These are phyloP conservation scores for Tachystola acroxantha DNA, from an alignment of 2,888 invertebrate species.

Conservation along the genomic window DNA sequence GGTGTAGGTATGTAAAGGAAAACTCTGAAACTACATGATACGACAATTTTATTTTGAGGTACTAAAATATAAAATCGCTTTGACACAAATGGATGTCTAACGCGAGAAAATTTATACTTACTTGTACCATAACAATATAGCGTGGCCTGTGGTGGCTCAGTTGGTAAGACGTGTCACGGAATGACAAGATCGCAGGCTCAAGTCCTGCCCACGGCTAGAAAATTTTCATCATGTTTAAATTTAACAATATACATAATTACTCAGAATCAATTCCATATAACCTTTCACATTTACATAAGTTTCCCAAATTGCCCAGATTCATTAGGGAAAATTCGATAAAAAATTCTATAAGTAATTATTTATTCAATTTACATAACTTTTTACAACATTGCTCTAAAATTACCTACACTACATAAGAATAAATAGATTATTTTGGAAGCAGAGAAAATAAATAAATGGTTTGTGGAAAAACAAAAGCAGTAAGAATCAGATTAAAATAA, in stretches of 20 bases:
- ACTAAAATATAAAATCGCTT: slow-evolving; percentile 52
- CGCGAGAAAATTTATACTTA: slow-evolving; percentile 15
- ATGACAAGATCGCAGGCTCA: no score
- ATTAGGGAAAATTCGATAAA: slow-evolving; percentile 37
- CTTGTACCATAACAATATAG: background rate
- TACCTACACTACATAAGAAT: slow-evolving; percentile 18
- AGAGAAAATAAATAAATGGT: slow-evolving; percentile 15
- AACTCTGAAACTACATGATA: slow-evolving; percentile 21
- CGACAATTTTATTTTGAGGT: slow-evolving; percentile 50
- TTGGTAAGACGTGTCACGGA: no score
- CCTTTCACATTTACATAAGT: background rate
- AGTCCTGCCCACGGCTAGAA: no score
- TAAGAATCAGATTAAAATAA: slow-evolving; percentile 15
- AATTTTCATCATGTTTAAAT: no score
- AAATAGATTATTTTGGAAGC: slow-evolving; percentile 21
- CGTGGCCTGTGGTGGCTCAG: no score
- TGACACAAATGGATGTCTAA: slow-evolving; percentile 36
- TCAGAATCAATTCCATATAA: background rate
- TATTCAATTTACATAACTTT: slow-evolving; percentile 37
- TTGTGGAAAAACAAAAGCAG: slow-evolving; percentile 9
- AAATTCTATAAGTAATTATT: slow-evolving; percentile 13
- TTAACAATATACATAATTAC: no score
- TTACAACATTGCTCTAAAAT: slow-evolving; percentile 27
- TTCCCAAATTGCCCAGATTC: background rate
- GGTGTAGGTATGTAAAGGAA: no score